Conservation (phyloP, 2,113 vertebrate species). For the Solea senegalensis region DNA sequence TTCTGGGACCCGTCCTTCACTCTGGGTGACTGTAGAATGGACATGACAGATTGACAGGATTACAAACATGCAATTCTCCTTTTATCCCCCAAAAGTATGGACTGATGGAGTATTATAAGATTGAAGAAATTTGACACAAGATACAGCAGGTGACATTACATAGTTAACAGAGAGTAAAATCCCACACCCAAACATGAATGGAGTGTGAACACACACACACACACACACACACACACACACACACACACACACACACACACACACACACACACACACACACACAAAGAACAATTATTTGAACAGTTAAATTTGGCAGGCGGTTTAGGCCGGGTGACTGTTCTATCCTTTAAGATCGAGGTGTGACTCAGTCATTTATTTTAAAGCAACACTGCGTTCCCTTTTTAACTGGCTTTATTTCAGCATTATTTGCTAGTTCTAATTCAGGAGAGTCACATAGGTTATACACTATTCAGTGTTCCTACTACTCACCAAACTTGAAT, state of each 20-base stretch:
- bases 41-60: conserved; percentile 79
- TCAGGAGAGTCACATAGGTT: no score
- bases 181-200: conserved; percentile 50
- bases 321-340: not conserved
- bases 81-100: conserved; percentile 30
- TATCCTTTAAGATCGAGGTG: not conserved
- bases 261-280: not conserved
- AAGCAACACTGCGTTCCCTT: no score
- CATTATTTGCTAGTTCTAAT: no score
- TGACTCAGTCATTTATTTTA: no score
- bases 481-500: no score
- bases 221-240: not conserved
- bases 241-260: not conserved
- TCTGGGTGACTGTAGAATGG: conserved; percentile 91
- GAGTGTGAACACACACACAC: conserved; percentile 13
- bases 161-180: conserved; percentile 37
- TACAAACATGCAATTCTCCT: conserved; percentile 67
- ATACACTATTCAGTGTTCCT: no score
- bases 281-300: not conserved
- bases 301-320: not conserved
- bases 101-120: conserved; percentile 42
- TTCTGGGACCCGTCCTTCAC: conserved; percentile 93
- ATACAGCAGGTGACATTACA: conserved; percentile 10
- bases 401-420: no score
- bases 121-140: conserved; percentile 56